Conservation (phyloP, 1,140 invertebrate species). For the Apis cerana region DNA sequence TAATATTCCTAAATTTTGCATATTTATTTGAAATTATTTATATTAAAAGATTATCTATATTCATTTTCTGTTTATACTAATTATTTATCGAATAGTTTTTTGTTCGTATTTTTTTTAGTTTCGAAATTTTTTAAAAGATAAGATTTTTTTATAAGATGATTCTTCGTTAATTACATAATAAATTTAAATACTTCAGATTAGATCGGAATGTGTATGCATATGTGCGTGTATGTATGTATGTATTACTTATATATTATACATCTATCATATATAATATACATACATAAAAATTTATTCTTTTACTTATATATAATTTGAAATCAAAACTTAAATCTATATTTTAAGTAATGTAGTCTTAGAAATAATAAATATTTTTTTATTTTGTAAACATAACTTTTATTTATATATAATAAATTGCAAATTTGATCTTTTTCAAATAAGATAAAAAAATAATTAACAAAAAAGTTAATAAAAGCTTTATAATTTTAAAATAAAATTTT, state of each 20-base stretch:
- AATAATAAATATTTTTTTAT: background rate
- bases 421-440: background rate
- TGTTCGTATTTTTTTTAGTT: slow-evolving; percentile 68
- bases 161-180: slow-evolving; percentile 22
- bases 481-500: background rate
- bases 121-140: slow-evolving; percentile 51
- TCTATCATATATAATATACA: too few species aligned
- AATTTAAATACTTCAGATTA: slow-evolving; percentile 22
- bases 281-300: too few species aligned
- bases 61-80: slow-evolving; percentile 57
- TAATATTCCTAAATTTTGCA: background rate
- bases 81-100: slow-evolving; percentile 40
- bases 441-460: background rate
- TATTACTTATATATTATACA: too few species aligned
- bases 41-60: background rate
- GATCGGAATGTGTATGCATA: background rate
- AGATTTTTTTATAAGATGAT: slow-evolving; percentile 26
- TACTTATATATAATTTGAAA: too few species aligned
- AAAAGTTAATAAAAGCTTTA: background rate
- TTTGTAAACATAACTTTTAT: background rate
- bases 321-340: too few species aligned
- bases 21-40: background rate
- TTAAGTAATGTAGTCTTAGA: background rate
- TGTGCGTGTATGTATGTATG: background rate
- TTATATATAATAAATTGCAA: background rate